phyloP scores from a whole-genome alignment of 2,888 invertebrate species.

The Hypolimnas misippus region DNA sequence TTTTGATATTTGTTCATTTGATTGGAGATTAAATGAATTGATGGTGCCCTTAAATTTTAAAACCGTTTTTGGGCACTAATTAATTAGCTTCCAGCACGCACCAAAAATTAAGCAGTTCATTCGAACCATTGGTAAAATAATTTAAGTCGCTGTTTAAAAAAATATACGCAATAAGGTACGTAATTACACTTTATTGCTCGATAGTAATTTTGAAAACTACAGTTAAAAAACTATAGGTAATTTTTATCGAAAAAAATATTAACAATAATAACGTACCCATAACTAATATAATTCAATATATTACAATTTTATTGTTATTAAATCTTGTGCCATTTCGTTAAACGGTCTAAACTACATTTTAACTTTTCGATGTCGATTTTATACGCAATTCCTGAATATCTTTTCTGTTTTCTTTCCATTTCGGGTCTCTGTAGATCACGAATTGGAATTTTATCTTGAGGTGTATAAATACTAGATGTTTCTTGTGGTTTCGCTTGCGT shows the following conservation, averaged over 20 bases:
- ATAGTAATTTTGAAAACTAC: too few relatives aligned
- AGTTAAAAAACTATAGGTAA: too few relatives aligned
- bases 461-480: background rate
- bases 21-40: conserved; percentile 47
- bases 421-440: background rate
- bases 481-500: background rate
- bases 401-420: conserved; percentile 14
- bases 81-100: conserved; percentile 31
- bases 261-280: too few relatives aligned
- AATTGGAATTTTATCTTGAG: background rate
- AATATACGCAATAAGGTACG: too few relatives aligned
- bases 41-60: conserved; percentile 41
- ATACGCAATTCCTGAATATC: background rate
- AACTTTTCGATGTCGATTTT: background rate
- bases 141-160: background rate
- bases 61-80: conserved; percentile 35
- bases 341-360: background rate
- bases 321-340: background rate
- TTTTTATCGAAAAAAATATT: too few relatives aligned
- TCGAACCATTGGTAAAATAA: background rate
- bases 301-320: background rate
- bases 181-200: too few relatives aligned
- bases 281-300: background rate
- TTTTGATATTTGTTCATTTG: conserved; percentile 52
- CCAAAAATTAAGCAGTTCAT: background rate